These are phyloP conservation scores for Psittacula echo DNA, from an alignment of 2,797 vertebrate genomes.

Conservation along the genomic window DNA sequence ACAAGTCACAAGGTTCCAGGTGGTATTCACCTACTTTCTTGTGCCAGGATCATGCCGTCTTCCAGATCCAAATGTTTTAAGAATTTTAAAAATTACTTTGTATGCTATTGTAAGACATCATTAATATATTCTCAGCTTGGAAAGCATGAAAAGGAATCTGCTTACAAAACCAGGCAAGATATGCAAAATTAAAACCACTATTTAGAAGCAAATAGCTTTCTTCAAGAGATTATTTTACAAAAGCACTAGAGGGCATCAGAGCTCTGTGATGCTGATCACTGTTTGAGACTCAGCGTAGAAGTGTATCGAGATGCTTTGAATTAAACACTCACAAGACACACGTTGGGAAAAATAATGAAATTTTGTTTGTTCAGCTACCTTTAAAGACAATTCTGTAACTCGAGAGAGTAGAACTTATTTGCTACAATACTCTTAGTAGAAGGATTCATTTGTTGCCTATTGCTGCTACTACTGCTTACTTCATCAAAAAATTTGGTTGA, in stretches of 20 bases:
- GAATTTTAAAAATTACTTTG: background rate
- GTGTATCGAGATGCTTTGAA: background rate
- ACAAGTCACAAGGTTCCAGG: background rate
- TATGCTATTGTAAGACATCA: background rate
- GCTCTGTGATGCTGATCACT: background rate
- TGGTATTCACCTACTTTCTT: background rate
- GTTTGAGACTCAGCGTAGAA: background rate
- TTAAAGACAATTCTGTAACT: background rate
- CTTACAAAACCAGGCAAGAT: background rate
- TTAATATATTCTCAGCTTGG: background rate
- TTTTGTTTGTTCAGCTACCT: background rate
- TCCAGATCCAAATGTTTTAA: background rate
- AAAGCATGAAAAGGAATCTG: background rate
- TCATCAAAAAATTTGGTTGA: background rate
- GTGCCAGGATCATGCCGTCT: background rate
- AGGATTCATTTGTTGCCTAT: background rate
- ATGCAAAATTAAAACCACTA: background rate
- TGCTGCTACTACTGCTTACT: background rate
- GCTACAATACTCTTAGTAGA: background rate
- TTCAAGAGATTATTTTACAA: background rate
- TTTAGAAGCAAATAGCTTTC: background rate
- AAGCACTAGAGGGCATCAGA: conserved; percentile 68
- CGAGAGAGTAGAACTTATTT: background rate
- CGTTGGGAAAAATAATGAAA: background rate
- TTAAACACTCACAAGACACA: background rate